phyloP scores from a whole-genome alignment of 2,797 vertebrate genomes.

The Amphiprion clarkii region DNA sequence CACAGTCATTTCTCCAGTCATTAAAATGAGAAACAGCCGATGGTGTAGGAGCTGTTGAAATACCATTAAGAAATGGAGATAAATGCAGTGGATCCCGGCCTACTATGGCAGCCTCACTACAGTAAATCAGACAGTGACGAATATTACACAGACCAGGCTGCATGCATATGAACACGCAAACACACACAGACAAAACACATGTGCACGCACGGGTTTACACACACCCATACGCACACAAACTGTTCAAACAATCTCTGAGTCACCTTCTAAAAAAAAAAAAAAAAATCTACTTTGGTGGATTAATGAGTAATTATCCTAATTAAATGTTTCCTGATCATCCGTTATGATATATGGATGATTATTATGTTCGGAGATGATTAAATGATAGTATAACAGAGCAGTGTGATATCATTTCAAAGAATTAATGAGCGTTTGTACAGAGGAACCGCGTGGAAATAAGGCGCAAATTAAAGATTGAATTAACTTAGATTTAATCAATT shows the following conservation, averaged over 20 bases:
- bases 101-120: slow-evolving; percentile 73
- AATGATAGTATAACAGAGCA: slow-evolving; percentile 70
- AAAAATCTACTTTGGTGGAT: slow-evolving; percentile 61
- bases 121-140: slow-evolving; percentile 88
- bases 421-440: slow-evolving; percentile 70
- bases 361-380: slow-evolving; percentile 78
- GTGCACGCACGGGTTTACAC: slow-evolving; percentile 14
- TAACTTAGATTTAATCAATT: slow-evolving; percentile 70
- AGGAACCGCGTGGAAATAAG: slow-evolving; percentile 66
- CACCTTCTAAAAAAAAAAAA: slow-evolving; percentile 53
- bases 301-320: slow-evolving; percentile 83
- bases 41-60: slow-evolving; percentile 86
- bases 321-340: slow-evolving; percentile 80
- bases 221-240: slow-evolving; percentile 51
- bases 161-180: slow-evolving; percentile 59
- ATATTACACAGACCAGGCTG: slow-evolving; percentile 69
- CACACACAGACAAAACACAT: slow-evolving; percentile 23
- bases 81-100: slow-evolving; percentile 83
- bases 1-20: slow-evolving; percentile 79
- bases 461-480: slow-evolving; percentile 72
- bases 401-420: slow-evolving; percentile 68
- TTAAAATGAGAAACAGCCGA: slow-evolving; percentile 88
- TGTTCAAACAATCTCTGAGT: slow-evolving; percentile 51
- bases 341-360: slow-evolving; percentile 76
- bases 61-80: slow-evolving; percentile 89